Conservation (phyloP, 2,888 invertebrate genomes). For the Polydrusus tereticollis region DNA sequence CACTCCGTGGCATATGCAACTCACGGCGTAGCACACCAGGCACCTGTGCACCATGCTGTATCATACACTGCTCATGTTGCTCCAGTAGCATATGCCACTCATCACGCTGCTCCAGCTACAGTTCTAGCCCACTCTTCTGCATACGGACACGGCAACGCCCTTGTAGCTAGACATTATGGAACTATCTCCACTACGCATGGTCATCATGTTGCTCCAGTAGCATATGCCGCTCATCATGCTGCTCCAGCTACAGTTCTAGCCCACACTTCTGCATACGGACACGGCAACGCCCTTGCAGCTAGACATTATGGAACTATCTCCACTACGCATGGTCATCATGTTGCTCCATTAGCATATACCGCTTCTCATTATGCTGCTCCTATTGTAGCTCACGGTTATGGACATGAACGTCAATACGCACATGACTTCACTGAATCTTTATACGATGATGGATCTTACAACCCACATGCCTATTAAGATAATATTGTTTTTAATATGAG, state of each 20-base stretch:
- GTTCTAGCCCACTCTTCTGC: conserved; percentile 35
- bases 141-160: conserved; percentile 6
- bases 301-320: conserved; percentile 21
- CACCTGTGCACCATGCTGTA: conserved; percentile 13
- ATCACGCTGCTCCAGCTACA: conserved; percentile 15
- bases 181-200: conserved; percentile 23
- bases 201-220: not conserved
- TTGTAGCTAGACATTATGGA: conserved; percentile 23
- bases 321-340: conserved; percentile 12
- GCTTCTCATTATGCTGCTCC: conserved; percentile 24
- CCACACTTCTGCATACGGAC: conserved; percentile 26
- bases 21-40: conserved; percentile 8
- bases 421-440: conserved; percentile 57
- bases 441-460: conserved; percentile 61
- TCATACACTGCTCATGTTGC: conserved; percentile 31
- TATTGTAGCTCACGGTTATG: conserved; percentile 45
- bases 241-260: conserved; percentile 26
- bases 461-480: conserved; percentile 45
- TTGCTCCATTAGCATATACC: conserved; percentile 10
- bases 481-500: not conserved
- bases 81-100: conserved; percentile 17
- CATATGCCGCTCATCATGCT: not conserved
- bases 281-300: conserved; percentile 12
- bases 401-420: conserved; percentile 57
- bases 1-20: conserved; percentile 23